phyloP scores from a whole-genome alignment of 2,888 invertebrate species.

The Petrolisthes manimaculis region DNA sequence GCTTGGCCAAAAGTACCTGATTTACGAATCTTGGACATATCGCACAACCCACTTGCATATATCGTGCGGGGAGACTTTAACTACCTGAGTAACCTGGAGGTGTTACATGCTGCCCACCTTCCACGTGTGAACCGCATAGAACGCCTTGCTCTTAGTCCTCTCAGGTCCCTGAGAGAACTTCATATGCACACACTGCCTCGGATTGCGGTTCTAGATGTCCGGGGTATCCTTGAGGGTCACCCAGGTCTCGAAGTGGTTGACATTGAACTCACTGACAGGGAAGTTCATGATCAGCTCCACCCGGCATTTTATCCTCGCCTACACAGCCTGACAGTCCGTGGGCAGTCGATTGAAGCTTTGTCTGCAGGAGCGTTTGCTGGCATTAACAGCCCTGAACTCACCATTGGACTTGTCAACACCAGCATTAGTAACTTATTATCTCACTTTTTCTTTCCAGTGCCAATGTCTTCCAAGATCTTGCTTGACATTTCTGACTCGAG shows the following conservation, averaged over 20 bases:
- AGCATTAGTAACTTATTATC: constrained; percentile 83
- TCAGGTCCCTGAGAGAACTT: constrained; percentile 79
- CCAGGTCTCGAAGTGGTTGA: constrained; percentile 82
- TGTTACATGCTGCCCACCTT: constrained; percentile 78
- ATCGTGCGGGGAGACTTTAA: constrained; percentile 84
- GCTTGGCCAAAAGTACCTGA: constrained; percentile 80
- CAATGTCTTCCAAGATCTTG: constrained; percentile 84
- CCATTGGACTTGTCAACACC: constrained; percentile 84
- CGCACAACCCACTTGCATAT: constrained; percentile 83
- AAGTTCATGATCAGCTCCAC: constrained; percentile 73
- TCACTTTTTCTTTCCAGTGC: constrained; percentile 86
- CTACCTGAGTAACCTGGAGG: constrained; percentile 76
- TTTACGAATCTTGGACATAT: constrained; percentile 82
- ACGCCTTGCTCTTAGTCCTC: constrained; percentile 81
- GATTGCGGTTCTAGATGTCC: constrained; percentile 81
- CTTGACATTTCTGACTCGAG: constrained; percentile 85
- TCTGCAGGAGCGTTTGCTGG: constrained; percentile 88
- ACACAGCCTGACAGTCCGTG: constrained; percentile 80
- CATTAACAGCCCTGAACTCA: constrained; percentile 76
- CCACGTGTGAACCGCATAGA: constrained; percentile 82
- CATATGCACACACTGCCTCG: constrained; percentile 83
- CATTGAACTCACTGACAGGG: constrained; percentile 87
- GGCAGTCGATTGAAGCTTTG: constrained; percentile 80
- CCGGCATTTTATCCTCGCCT: constrained; percentile 80
- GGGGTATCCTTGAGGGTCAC: constrained; percentile 83